Conservation (phyloP, 2,113 vertebrate genomes). For the Salvelinus alpinus region DNA sequence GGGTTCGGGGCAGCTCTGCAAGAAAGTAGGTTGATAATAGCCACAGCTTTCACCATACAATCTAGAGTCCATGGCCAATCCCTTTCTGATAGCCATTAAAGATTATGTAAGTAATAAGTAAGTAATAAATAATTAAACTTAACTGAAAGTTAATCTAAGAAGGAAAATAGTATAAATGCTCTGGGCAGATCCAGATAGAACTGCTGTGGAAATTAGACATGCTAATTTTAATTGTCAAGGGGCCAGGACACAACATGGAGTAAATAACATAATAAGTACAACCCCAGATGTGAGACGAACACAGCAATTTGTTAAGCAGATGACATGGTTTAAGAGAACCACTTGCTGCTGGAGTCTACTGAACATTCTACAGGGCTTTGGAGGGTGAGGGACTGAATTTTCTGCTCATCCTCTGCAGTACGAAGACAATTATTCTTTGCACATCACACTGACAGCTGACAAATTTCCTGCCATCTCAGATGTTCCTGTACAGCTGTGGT, state of each 20-base stretch:
- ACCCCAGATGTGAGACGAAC: constrained; percentile 80
- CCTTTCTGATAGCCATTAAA: not conserved
- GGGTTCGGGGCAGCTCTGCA: not conserved
- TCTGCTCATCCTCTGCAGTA: constrained; percentile 84
- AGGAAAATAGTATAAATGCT: too few relatives aligned
- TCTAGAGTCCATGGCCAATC: not conserved
- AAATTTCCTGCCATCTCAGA: constrained; percentile 86
- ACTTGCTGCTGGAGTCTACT: constrained; percentile 84
- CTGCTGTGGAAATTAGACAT: constrained; percentile 19
- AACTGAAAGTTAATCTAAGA: too few relatives aligned
- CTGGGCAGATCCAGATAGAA: constrained; percentile 17
- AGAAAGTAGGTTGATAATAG: not conserved
- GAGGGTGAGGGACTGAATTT: constrained; percentile 65
- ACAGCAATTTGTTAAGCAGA: constrained; percentile 86
- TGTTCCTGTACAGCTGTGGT: constrained; percentile 83
- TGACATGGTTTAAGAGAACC: constrained; percentile 91
- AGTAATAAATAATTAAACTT: too few relatives aligned
- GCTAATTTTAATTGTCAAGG: not conserved
- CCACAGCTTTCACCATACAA: not conserved
- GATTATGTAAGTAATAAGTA: not conserved
- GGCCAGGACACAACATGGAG: constrained; percentile 35
- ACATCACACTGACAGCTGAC: constrained; percentile 75
- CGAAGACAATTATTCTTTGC: constrained; percentile 83
- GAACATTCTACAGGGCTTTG: constrained; percentile 56
- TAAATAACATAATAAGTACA: constrained; percentile 44